A percentile compares a stretch with the other conserved stretches of the same genome.
Conservation (phyloP, 2,797 vertebrate species). For the Lepus oiostolus region DNA sequence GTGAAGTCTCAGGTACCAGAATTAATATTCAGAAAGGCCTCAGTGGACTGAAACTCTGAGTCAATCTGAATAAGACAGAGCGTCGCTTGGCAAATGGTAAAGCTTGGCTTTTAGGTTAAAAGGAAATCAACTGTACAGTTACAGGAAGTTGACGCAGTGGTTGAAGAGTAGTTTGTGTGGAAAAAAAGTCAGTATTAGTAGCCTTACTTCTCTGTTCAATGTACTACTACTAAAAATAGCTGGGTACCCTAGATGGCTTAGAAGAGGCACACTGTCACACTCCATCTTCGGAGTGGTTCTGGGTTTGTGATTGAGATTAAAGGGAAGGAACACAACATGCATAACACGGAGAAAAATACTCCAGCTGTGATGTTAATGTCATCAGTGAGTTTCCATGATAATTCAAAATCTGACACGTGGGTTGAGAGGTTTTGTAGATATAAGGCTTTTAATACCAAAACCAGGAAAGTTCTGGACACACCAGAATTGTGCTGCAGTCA, state of each 20-base stretch:
- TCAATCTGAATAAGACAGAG: not conserved
- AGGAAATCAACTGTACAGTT: conserved; percentile 47
- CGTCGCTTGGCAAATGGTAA: conserved; percentile 30
- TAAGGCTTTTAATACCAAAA: conserved; percentile 16
- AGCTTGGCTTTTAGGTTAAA: conserved; percentile 41
- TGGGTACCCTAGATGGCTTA: not conserved
- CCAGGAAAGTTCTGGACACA: not conserved
- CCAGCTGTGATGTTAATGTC: not conserved
- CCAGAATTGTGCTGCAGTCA: not conserved
- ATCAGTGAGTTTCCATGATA: conserved; percentile 26
- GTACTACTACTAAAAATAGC: conserved; percentile 48
- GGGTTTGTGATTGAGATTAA: conserved; percentile 35
- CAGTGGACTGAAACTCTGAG: not conserved
- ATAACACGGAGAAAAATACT: conserved; percentile 25
- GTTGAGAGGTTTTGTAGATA: not conserved
- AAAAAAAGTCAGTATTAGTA: not conserved
- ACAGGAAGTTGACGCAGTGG: conserved; percentile 8
- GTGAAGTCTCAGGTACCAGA: conserved; percentile 5
- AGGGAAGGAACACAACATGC: not conserved
- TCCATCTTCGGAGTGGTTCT: not conserved
- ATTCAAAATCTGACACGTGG: not conserved
- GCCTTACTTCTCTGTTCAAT: conserved; percentile 8
- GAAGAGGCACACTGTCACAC: not conserved
- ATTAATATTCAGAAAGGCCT: conserved; percentile 58
- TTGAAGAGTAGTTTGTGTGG: not conserved